phyloP scores from a whole-genome alignment of 2,888 invertebrate genomes.

The Neria commutata region DNA sequence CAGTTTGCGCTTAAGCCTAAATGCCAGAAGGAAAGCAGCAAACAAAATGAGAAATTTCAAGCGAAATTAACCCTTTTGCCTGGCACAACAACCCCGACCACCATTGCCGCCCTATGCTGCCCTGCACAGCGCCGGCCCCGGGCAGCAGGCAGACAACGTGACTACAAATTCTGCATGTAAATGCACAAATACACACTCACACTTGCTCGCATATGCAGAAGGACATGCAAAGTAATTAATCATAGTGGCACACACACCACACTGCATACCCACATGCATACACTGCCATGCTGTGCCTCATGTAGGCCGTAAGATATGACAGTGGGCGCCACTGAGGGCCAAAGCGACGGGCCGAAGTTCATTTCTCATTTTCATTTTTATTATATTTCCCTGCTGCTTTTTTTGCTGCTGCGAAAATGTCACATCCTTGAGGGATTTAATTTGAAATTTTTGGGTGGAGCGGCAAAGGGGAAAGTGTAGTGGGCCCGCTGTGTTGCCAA shows the following conservation, averaged over 20 bases:
- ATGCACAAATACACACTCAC: too few species aligned
- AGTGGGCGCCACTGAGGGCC: not conserved
- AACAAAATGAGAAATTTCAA: conserved; percentile 50
- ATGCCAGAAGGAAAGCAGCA: not conserved
- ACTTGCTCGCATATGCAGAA: conserved; percentile 53
- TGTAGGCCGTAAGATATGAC: conserved; percentile 1
- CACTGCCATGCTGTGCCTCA: not conserved
- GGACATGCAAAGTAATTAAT: conserved; percentile 46
- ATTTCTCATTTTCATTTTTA: not conserved
- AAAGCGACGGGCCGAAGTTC: not conserved
- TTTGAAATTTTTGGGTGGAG: not conserved
- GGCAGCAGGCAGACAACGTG: conserved; percentile 47
- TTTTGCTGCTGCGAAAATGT: not conserved
- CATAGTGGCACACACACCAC: conserved; percentile 45
- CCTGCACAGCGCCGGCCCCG: conserved; percentile 23
- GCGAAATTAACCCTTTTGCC: conserved; percentile 47
- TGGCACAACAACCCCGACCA: not conserved
- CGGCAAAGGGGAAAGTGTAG: too few species aligned
- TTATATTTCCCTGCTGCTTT: not conserved
- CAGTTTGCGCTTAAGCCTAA: not conserved
- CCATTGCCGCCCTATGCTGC: not conserved
- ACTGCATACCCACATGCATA: conserved; percentile 16
- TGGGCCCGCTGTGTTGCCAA: not conserved
- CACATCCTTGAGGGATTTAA: not conserved
- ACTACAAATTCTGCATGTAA: conserved; percentile 54